Evolutionary conservation across 1,140 invertebrate species (phyloP), one percentile per base, ranked within the genome.

Genomic region (Ptiloglossa arizonensis): DNA sequence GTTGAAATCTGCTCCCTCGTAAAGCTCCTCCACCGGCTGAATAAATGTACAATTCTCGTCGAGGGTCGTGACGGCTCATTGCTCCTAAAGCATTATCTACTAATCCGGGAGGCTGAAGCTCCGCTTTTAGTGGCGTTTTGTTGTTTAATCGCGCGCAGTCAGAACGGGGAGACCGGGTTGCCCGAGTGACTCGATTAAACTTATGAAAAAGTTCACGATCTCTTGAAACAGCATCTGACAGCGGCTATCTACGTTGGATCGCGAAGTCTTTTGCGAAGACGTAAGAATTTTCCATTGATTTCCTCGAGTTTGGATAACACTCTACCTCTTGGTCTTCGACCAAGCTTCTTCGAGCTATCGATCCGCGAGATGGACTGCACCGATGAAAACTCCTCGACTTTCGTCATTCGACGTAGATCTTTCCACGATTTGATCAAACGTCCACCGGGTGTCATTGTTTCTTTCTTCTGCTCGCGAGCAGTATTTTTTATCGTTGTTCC

Each of bases 131-230:
- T 52, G 50, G 13, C 64, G 32, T 66, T 82, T 81, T 63, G 79
- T 66, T 74, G 79, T 57, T 77, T 81, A 77, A 82, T 76, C 81
- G 72, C 35, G 15, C 52, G 27, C 38, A 29, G 46, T 50, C 66
- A 54, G 48, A 66, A 38, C n/a, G 44, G 44, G 46, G 41, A 41
- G 41, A 41, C 41, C 8, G 11, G 41, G 41, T 41, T 6, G 32
- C 3, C 41, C 13, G 54, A 69, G 50, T 22, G 73, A 77, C 59
- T 84, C 74, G 72, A 85, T 85, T 85, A 85, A 85, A 84, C 52
- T 84, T 84, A 62, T 78, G 79, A 74, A 84, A 81, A 85, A 84
- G 77, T 85, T 83, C 64, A 68, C 38, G 22, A 67, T 64, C 57
- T 5, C 38, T 17, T 24, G 35, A 17, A 68, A 35, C 57, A 32